Evolutionary conservation across 1,140 invertebrate species (phyloP).

Genomic region (Lepidurus apus): DNA sequence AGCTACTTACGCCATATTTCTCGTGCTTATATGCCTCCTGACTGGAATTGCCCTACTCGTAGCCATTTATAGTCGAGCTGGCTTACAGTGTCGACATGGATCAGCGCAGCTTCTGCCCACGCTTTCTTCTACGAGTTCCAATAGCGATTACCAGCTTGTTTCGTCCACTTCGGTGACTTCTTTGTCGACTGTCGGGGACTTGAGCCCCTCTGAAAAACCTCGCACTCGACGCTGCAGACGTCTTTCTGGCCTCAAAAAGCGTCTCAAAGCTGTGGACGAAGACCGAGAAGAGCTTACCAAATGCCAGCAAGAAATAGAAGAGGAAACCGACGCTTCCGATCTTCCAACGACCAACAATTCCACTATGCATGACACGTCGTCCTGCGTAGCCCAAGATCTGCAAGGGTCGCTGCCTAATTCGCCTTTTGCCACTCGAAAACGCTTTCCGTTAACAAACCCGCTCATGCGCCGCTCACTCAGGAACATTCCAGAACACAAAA

Average conservation of each 20-base stretch:
- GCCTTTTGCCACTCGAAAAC: neutral
- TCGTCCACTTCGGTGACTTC: constrained; percentile 13
- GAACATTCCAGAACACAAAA: neutral
- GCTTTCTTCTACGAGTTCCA: neutral
- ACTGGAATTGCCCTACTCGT: neutral
- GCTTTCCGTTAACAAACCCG: constrained; percentile 5
- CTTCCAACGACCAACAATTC: neutral
- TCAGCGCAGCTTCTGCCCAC: neutral
- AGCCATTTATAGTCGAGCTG: neutral
- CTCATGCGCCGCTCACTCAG: neutral
- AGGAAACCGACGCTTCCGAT: neutral
- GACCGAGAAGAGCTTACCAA: neutral
- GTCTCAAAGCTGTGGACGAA: neutral
- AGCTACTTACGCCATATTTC: neutral
- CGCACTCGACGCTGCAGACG: neutral
- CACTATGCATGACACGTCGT: neutral
- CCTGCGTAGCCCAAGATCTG: neutral
- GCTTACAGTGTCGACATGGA: neutral
- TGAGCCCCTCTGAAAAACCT: neutral
- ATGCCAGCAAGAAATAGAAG: neutral
- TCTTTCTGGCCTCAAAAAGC: neutral
- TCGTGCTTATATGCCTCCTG: neutral
- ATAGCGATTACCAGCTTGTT: constrained; percentile 4
- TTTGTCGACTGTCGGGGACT: neutral
- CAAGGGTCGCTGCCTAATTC: neutral